Base-by-base conservation (phyloP, 2,888 invertebrate species). In the Mimas tiliae region DNA sequence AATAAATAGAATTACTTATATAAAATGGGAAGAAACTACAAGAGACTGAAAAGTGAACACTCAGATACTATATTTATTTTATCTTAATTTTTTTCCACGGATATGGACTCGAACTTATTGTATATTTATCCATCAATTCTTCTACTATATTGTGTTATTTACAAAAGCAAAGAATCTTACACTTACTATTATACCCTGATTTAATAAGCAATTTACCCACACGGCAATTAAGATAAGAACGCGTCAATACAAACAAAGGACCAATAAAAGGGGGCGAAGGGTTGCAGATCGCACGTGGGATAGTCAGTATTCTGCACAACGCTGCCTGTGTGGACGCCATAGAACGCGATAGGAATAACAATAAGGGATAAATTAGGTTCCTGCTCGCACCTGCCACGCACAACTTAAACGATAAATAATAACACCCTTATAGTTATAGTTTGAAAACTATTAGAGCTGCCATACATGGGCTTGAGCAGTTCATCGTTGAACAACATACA, bases 391-490 rank as follows among this genome's bases (percentile, higher is more conserved):
- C 50, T 50, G 50, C 19, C 48, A 19, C 9, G 19, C 16, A 19
- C 50, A 19, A 50, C 16, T 50, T 50, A 50, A 50, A 50, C 19
- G 16, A 50, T 50, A 50, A 50, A 50, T 19, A 50, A 21, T 50
- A 19, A 9, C 19, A 16, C 50, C n/a, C 4, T 16, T 7, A 48
- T 48, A 1, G 14, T 0, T n/a, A 16, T 16, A 48, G n/a, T 48
- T 16, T 16, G 7, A 1, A 6, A 48, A 16, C 4, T 48, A 4
- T 1, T 27, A 27, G 4, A 27, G 27, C 27, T n/a, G n/a, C n/a
- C 1, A 27, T 27, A 27, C 27, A 27, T 4, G 27, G 4, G 27
- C 27, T 27, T 27, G 27, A 27, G 27, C 27, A 27, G 27, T 27
- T 27, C 27, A 27, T 3, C 4, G 27, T 27, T 27, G 27, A 27